These are phyloP conservation scores for Aphelocoma californica DNA, from an alignment of 2,797 vertebrate genomes.

Conservation along the genomic window DNA sequence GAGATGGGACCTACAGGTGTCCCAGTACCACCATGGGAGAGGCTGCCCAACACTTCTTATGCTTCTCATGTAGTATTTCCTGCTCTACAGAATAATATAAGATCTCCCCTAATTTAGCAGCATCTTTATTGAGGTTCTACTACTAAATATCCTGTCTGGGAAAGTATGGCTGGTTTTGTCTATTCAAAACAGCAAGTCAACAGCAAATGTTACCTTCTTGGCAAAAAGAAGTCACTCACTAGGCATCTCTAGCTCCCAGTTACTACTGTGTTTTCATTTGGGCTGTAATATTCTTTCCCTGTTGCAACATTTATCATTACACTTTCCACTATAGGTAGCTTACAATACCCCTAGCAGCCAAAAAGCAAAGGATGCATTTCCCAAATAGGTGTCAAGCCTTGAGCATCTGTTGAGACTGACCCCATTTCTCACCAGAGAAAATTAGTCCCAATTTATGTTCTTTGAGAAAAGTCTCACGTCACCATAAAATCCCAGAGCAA, in stretches of 20 bases:
- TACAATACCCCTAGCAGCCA: not conserved
- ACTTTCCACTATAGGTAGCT: not conserved
- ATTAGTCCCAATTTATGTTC: not conserved
- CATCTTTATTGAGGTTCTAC: not conserved
- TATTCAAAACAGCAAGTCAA: not conserved
- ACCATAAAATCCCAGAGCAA: not conserved
- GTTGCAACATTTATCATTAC: not conserved
- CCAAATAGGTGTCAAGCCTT: not conserved
- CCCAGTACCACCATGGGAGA: not conserved
- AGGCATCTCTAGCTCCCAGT: not conserved
- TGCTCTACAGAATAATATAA: not conserved
- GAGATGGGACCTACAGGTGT: not conserved
- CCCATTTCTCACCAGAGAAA: not conserved
- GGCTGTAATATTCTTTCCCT: not conserved
- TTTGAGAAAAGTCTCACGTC: not conserved
- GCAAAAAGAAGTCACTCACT: not conserved
- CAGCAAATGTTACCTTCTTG: not conserved
- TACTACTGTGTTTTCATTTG: not conserved
- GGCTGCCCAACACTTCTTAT: not conserved
- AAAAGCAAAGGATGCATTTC: not conserved
- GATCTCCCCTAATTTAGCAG: not conserved
- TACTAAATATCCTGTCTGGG: not conserved
- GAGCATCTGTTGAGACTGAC: not conserved
- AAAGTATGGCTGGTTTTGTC: not conserved
- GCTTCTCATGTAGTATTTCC: not conserved